A percentile compares a stretch with the other conserved stretches of the same genome.
Conservation (phyloP, 2,797 vertebrate genomes). For the Leuciscus waleckii region DNA sequence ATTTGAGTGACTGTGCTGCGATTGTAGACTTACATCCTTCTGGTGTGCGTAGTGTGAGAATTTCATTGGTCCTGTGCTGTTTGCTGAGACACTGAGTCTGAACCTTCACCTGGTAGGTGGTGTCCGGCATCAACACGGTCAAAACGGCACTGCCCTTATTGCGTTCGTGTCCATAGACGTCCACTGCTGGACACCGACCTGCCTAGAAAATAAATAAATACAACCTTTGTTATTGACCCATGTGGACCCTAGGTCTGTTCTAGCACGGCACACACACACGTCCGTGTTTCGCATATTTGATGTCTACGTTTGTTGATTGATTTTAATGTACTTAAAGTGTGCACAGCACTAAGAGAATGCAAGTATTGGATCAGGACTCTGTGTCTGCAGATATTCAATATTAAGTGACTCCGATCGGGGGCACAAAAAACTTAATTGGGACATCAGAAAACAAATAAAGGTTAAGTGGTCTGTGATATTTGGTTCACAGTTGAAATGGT, state of each 20-base stretch:
- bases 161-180: slow-evolving; percentile 89
- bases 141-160: slow-evolving; percentile 89
- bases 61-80: slow-evolving; percentile 89
- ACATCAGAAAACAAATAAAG: neutral
- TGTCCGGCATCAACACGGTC: slow-evolving; percentile 90
- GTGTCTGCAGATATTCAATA: neutral
- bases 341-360: neutral
- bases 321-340: neutral
- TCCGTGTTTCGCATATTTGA: neutral
- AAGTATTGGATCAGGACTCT: neutral
- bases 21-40: slow-evolving; percentile 89
- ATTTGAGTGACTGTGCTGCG: neutral
- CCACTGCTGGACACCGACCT: slow-evolving; percentile 88
- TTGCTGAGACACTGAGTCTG: slow-evolving; percentile 92
- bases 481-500: neutral
- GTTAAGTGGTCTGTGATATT: neutral
- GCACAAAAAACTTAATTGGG: neutral
- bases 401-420: neutral
- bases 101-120: slow-evolving; percentile 94
- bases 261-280: neutral
- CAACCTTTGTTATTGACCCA: neutral
- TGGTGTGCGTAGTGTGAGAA: slow-evolving; percentile 87
- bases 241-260: slow-evolving; percentile 55
- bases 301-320: neutral
- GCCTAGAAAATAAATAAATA: slow-evolving; percentile 69